Conservation (phyloP, 1,140 invertebrate species). For the Megalonaias nervosa region DNA sequence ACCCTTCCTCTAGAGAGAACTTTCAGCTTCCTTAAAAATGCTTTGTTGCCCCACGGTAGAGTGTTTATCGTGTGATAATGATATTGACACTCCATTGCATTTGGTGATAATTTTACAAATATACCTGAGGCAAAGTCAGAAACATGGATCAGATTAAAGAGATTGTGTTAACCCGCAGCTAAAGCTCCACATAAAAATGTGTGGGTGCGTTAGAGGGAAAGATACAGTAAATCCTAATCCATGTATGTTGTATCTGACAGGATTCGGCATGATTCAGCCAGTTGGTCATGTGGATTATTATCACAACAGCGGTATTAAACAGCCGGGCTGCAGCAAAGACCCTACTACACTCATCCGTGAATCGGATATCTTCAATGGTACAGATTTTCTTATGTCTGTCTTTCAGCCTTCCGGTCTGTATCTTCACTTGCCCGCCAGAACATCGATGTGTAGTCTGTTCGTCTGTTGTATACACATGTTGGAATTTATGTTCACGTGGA, state of each 20-base stretch:
- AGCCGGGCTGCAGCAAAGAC: slow-evolving; percentile 53
- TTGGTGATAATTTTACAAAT: too few species aligned
- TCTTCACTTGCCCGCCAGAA: neutral
- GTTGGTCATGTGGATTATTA: slow-evolving; percentile 65
- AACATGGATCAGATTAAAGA: too few species aligned
- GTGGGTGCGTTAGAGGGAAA: too few species aligned
- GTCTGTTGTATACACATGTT: neutral
- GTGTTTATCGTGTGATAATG: too few species aligned
- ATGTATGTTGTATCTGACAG: slow-evolving; percentile 7
- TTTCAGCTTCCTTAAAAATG: too few species aligned
- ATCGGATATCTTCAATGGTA: slow-evolving; percentile 29
- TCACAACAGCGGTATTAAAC: slow-evolving; percentile 53
- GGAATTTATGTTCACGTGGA: neutral
- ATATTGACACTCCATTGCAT: too few species aligned
- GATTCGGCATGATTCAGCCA: slow-evolving; percentile 45
- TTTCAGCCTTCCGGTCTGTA: neutral
- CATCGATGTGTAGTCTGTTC: neutral
- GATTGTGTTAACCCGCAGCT: too few species aligned
- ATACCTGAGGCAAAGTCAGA: too few species aligned
- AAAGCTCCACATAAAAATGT: too few species aligned
- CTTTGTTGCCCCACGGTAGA: too few species aligned
- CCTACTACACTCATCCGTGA: slow-evolving; percentile 8
- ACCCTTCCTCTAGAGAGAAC: too few species aligned
- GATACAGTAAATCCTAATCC: too few species aligned
- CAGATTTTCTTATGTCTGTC: neutral